Evolutionary conservation across 2,113 vertebrate species (phyloP), one percentile per base, ranked within the genome.

Genomic region (Apodemus sylvaticus): DNA sequence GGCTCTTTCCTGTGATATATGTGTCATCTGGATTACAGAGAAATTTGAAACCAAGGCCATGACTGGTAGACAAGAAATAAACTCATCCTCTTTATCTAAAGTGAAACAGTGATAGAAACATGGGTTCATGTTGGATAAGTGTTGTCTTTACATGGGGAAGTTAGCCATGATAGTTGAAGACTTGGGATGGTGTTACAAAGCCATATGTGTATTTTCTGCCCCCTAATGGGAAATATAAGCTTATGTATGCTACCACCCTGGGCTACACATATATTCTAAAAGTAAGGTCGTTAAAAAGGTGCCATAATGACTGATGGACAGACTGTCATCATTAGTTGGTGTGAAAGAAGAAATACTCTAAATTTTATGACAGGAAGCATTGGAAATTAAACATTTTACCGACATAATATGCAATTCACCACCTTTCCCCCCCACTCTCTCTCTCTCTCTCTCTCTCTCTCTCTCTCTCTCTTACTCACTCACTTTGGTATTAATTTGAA

Each of bases 81-180:
- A 71, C 10, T 64, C 19, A 12, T 22, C 3, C 0, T 81, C 39
- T 60, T 78, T 20, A 0, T 1, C 0, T 24, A 24, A 79, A 48
- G 24, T 7, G 22, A 51, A n/a, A 1, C n/a, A 88, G 16, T 10
- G 20, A 87, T 29, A 7, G 39, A 6, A 60, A 73, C 24, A 29
- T 17, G 5, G 29, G 16, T 45, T 19, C 14, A 1, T 29, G 29
- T 13, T 16, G 8, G 66, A 53, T 6, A 22, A 36, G 17, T 7
- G 6, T 2, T 10, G 1, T 3, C 13, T 14, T 0, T 2, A 0
- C 1, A 9, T 17, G 31, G 8, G 48, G 71, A 71, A 4, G 5
- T 1, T 58, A 39, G 16, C 11, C 10, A 4, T 1, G 3, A 0
- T 22, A 0, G 7, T 7, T 0, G 8, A 62, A 34, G 78, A 22